These are phyloP conservation scores for Caenorhabditis zanzibari DNA, from an alignment of 2,888 invertebrate species.

Conservation along the genomic window DNA sequence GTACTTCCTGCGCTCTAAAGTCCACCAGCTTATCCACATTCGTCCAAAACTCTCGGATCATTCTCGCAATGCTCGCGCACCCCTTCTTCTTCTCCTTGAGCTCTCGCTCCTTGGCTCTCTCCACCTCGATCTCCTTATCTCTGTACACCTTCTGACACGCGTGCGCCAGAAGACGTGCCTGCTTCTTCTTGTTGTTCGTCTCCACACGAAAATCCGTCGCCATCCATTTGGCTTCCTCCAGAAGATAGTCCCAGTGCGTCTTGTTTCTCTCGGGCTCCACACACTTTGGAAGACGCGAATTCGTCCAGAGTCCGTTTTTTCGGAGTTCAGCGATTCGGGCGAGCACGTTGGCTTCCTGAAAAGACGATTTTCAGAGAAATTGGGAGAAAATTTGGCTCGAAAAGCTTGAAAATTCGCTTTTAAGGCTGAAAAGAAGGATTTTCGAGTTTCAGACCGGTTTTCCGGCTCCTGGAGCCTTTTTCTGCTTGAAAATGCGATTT, in stretches of 20 bases:
- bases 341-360: constrained; percentile 93
- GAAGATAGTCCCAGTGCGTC: constrained; percentile 97
- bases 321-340: constrained; percentile 93
- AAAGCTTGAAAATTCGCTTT: too few relatives aligned
- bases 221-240: constrained; percentile 98
- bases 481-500: neutral
- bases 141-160: constrained; percentile 67
- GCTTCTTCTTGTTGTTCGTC: constrained; percentile 93
- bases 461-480: too few relatives aligned
- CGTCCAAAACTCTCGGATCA: constrained; percentile 95
- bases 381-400: too few relatives aligned
- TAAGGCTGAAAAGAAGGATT: too few relatives aligned
- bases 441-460: neutral
- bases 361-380: neutral
- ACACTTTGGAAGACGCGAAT: constrained; percentile 85
- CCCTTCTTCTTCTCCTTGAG: constrained; percentile 86
- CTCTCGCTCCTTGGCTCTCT: constrained; percentile 91
- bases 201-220: constrained; percentile 98
- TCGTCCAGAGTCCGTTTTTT: constrained; percentile 96
- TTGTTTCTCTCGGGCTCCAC: constrained; percentile 93
- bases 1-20: constrained; percentile 86
- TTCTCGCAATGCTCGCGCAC: constrained; percentile 93
- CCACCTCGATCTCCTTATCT: constrained; percentile 92
- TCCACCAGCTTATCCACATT: constrained; percentile 92
- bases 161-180: constrained; percentile 69